Evolutionary conservation across 2,888 invertebrate genomes (phyloP).

Genomic region (Argyresthia albistria): DNA sequence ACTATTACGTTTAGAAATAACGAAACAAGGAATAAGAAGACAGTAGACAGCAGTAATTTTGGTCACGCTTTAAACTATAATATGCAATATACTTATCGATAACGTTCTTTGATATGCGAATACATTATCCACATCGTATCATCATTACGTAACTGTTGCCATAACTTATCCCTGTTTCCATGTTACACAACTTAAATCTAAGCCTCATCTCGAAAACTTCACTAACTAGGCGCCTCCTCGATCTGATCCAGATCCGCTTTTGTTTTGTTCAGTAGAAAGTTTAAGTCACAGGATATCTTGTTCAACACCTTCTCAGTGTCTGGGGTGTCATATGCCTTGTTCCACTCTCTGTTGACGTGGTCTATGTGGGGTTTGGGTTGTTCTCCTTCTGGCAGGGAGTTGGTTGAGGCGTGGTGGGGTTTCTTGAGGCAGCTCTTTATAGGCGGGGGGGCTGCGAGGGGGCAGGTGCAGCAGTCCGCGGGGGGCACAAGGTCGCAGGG

Average conservation of each 20-base stretch:
- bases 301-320: slow-evolving; percentile 78
- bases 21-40: too few species aligned
- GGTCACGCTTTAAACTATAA: too few species aligned
- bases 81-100: too few species aligned
- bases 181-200: too few species aligned
- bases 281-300: slow-evolving; percentile 86
- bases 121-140: too few species aligned
- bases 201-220: too few species aligned
- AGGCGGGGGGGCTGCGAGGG: slow-evolving; percentile 51
- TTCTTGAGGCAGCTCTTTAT: slow-evolving; percentile 64
- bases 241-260: slow-evolving; percentile 15
- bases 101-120: too few species aligned
- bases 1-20: too few species aligned
- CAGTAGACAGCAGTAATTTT: too few species aligned
- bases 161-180: too few species aligned
- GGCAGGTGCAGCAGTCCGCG: slow-evolving; percentile 10
- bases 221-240: not conserved
- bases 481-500: slow-evolving; percentile 58
- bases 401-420: slow-evolving; percentile 50
- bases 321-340: slow-evolving; percentile 44
- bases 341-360: slow-evolving; percentile 50
- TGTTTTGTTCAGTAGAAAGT: slow-evolving; percentile 80
- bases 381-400: slow-evolving; percentile 44
- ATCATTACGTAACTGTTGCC: too few species aligned
- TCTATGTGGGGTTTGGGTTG: slow-evolving; percentile 44